Percentiles rank a stretch among this genome's conserved stretches.
These are phyloP conservation scores for Colossoma macropomum DNA, from an alignment of 2,113 vertebrate genomes.

Conservation along the genomic window DNA sequence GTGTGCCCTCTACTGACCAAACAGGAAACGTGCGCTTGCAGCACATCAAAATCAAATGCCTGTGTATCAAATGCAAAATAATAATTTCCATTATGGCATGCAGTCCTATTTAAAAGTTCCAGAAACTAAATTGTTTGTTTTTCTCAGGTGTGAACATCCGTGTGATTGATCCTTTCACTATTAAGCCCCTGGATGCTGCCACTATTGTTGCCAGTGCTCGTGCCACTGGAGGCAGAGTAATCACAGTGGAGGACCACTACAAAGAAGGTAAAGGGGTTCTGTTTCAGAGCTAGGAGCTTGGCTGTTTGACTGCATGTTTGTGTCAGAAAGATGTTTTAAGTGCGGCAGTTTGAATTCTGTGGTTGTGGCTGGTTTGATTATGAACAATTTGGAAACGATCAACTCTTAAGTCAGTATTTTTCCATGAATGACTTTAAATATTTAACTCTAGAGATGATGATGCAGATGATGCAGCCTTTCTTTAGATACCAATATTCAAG, in stretches of 20 bases:
- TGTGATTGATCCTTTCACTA: conserved; percentile 87
- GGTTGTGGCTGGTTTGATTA: too few species aligned
- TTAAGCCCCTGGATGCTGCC: conserved; percentile 85
- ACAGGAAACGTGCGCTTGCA: not conserved
- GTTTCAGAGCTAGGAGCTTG: too few species aligned
- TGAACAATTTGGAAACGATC: too few species aligned
- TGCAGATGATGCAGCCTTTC: too few species aligned
- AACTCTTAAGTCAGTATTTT: too few species aligned
- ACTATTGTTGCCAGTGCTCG: conserved; percentile 81
- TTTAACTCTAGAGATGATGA: too few species aligned
- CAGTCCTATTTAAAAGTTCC: not conserved
- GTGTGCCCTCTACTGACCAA: conserved; percentile 46
- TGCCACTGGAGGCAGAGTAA: conserved; percentile 79
- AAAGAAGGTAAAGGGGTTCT: conserved; percentile 77
- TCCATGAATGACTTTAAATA: too few species aligned
- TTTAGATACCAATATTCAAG: too few species aligned
- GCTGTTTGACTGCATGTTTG: too few species aligned
- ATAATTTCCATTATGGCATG: not conserved
- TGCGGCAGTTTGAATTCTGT: too few species aligned
- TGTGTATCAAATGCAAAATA: not conserved
- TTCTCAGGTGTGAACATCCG: conserved; percentile 78
- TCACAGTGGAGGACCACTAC: conserved; percentile 90
- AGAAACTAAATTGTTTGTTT: not conserved
- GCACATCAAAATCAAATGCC: not conserved
- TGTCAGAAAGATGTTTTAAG: too few species aligned